phyloP scores from a whole-genome alignment of 2,797 vertebrate species.

The Ispidina picta region DNA sequence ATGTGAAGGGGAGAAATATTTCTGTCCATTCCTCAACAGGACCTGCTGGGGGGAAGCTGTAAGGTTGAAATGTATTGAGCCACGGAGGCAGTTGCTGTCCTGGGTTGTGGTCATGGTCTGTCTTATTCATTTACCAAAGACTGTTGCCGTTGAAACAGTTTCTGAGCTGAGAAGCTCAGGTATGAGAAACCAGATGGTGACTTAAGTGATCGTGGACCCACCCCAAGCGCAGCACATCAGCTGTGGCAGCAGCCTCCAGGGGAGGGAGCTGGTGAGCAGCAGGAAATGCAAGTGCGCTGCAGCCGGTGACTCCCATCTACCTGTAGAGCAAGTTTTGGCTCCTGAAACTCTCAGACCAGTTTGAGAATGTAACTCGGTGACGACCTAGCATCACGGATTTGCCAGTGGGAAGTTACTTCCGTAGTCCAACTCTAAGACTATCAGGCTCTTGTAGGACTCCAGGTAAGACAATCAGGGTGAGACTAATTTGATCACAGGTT shows the following conservation, averaged over 20 bases:
- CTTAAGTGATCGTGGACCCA: neutral
- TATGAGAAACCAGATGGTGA: neutral
- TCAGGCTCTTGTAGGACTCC: neutral
- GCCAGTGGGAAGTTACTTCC: neutral
- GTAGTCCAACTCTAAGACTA: neutral
- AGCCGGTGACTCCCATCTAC: neutral
- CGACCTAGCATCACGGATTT: neutral
- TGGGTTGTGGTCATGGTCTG: neutral
- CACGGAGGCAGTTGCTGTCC: neutral
- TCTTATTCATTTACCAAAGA: neutral
- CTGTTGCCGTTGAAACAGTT: neutral
- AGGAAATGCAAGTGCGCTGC: neutral
- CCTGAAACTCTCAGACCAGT: neutral
- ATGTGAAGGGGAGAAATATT: neutral
- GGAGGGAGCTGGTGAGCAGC: neutral
- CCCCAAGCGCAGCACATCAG: neutral
- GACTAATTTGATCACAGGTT: neutral
- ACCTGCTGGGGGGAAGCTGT: neutral
- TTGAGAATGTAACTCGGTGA: neutral
- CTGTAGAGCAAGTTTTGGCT: neutral
- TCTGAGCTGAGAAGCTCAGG: neutral
- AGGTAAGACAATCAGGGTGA: neutral
- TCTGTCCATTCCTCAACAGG: neutral
- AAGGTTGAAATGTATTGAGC: neutral
- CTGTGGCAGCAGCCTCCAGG: neutral